Conservation (phyloP, 2,797 vertebrate genomes). For the Danio aesculapii region DNA sequence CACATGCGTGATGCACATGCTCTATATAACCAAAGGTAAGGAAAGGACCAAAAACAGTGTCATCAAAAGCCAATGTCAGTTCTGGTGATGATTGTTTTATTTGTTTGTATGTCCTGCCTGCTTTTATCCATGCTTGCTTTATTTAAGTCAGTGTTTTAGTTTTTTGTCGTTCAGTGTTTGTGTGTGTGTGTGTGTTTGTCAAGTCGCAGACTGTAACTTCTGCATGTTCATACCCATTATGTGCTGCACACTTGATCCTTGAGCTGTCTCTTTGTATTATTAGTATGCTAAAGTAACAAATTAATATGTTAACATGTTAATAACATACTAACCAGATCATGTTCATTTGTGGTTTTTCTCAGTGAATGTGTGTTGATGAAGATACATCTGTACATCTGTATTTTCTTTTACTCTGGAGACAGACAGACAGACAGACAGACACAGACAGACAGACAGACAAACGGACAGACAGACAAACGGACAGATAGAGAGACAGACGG, state of each 20-base stretch:
- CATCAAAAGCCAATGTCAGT: constrained; percentile 62
- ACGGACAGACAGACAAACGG: too few species aligned
- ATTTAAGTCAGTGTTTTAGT: constrained; percentile 39
- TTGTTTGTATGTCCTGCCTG: constrained; percentile 41
- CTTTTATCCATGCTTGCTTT: constrained; percentile 44
- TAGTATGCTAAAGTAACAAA: not conserved
- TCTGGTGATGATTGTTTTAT: constrained; percentile 32
- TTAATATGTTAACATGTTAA: not conserved
- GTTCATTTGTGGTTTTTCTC: constrained; percentile 6
- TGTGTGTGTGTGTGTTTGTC: constrained; percentile 1
- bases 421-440: too few species aligned
- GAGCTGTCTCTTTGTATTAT: constrained; percentile 3
- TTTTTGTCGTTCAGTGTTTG: constrained; percentile 27
- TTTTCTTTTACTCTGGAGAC: not conserved
- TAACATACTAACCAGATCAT: constrained; percentile 9
- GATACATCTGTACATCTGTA: not conserved
- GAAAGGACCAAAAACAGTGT: constrained; percentile 55
- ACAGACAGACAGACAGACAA: too few species aligned
- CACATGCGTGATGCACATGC: constrained; percentile 85
- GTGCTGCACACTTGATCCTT: not conserved
- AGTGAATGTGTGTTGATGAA: not conserved
- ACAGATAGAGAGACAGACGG: too few species aligned
- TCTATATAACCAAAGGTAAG: constrained; percentile 86
- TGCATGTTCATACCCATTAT: constrained; percentile 20
- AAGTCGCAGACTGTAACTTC: not conserved